These are phyloP conservation scores for Papilio machaon DNA, from an alignment of 1,140 invertebrate species.

Conservation along the genomic window DNA sequence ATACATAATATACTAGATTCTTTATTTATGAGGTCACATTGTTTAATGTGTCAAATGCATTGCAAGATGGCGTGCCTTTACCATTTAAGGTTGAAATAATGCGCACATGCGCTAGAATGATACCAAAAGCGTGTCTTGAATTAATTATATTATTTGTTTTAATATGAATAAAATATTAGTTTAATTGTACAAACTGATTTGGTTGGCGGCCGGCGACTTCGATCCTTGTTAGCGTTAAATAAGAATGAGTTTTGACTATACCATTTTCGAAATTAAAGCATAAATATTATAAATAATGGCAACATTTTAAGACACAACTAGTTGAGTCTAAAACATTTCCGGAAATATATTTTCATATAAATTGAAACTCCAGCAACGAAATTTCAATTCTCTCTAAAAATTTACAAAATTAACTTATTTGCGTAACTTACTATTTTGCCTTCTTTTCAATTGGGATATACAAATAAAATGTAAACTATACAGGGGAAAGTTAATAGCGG, in stretches of 20 bases:
- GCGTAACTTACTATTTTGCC: too few relatives aligned
- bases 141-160: slow-evolving; percentile 15
- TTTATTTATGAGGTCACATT: slow-evolving; percentile 13
- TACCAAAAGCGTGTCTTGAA: not conserved
- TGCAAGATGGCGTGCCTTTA: not conserved
- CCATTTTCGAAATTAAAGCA: not conserved
- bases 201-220: slow-evolving; percentile 12
- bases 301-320: too few relatives aligned
- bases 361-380: too few relatives aligned
- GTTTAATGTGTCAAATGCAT: slow-evolving; percentile 20
- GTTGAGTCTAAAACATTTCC: too few relatives aligned
- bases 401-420: too few relatives aligned
- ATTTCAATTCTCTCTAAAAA: too few relatives aligned
- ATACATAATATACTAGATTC: slow-evolving; percentile 2
- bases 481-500: too few relatives aligned
- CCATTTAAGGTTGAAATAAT: slow-evolving; percentile 6
- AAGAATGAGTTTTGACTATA: not conserved
- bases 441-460: too few relatives aligned
- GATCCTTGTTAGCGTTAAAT: slow-evolving; percentile 18
- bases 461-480: too few relatives aligned
- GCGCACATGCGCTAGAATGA: not conserved
- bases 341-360: not conserved
- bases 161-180: slow-evolving; percentile 2
- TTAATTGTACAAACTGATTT: not conserved
- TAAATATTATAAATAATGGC: not conserved